phyloP scores from a whole-genome alignment of 2,797 vertebrate species.

The Enteromius mattozi region DNA sequence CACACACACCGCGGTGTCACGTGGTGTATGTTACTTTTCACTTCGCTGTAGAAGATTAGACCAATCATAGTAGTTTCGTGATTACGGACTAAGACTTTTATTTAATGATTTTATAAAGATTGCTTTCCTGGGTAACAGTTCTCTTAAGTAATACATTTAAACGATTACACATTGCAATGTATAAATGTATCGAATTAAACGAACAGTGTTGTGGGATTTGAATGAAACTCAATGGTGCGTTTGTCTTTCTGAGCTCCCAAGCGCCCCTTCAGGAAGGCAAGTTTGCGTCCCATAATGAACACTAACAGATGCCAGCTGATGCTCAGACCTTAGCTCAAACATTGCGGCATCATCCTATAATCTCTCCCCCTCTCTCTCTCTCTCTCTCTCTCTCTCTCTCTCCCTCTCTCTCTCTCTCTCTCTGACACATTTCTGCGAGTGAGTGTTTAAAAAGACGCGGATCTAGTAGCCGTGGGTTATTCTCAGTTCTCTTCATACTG shows the following conservation, averaged over 20 bases:
- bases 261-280: constrained; percentile 18
- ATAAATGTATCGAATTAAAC: background rate
- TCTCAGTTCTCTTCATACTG: background rate
- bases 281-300: background rate
- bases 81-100: background rate
- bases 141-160: background rate
- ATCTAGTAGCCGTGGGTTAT: background rate
- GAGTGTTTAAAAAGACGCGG: constrained; percentile 32
- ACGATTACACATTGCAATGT: background rate
- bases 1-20: background rate
- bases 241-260: background rate
- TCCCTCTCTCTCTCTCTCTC: constrained; percentile 16
- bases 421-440: constrained; percentile 25
- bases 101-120: background rate
- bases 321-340: constrained; percentile 30
- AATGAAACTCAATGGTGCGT: background rate
- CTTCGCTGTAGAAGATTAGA: background rate
- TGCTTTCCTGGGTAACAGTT: background rate
- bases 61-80: background rate
- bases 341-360: constrained; percentile 45
- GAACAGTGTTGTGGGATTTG: background rate
- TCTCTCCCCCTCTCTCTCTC: background rate
- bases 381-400: background rate
- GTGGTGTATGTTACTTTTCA: background rate
- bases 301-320: background rate